Evolutionary conservation across 2,888 invertebrate genomes (phyloP), one percentile per base, ranked within the genome.

Genomic region (Melinopterus prodromus): DNA sequence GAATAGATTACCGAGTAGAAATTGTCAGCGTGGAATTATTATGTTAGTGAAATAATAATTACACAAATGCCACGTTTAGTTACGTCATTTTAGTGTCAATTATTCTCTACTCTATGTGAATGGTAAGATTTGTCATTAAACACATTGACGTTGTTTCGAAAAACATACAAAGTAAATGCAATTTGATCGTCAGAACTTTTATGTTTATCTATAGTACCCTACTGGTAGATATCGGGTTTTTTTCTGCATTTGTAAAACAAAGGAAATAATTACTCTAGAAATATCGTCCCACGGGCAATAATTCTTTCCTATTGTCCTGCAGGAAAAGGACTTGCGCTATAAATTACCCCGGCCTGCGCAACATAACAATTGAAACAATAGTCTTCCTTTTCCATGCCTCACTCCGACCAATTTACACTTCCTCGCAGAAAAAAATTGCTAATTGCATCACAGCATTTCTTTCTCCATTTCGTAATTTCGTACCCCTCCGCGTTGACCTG

Each of bases 241-340:
- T 53, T 53, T 53, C 5, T 9, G 12, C 53, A 12, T 53, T 53
- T 12, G 53, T 53, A 53, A 53, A 53, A 53, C 53, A 53, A 26
- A 53, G 53, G 53, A 53, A 53, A 53, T 53, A 53, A 53, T 53
- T 53, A 53, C 53, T 53, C 53, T 53, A 53, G 53, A 53, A 53
- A 53, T 53, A 53, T 12, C 53, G 53, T 53, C 53, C 53, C 53
- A 53, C 53, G 12, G 53, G 53, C 53, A 9, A 53, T 53, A 53
- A 53, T 53, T 53, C 53, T 53, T 53, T 53, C 12, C 9, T 12
- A 53, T 53, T 53, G 53, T 53, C 53, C 53, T 53, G 53, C 53
- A 53, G 53, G 12, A 53, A 53, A 53, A 53, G 53, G 53, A 53
- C 53, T 53, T 12, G 53, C 53, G 53, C 53, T 53, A 53, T 53